Conservation (phyloP, 2,888 invertebrate species). For the Orthonychiurus folsomi region DNA sequence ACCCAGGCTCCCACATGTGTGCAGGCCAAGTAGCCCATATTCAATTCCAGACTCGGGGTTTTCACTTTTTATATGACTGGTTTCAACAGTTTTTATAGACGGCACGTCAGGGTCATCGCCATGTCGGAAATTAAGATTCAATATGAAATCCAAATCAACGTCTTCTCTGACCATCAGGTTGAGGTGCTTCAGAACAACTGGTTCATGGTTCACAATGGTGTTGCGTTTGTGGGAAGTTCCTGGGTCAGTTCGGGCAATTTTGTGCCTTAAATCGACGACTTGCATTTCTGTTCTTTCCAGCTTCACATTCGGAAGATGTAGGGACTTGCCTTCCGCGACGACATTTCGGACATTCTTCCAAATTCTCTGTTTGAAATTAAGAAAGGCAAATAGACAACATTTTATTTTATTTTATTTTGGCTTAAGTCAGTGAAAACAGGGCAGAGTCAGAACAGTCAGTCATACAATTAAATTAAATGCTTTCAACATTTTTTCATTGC, state of each 20-base stretch:
- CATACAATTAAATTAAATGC: too few species aligned
- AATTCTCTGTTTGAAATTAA: not conserved
- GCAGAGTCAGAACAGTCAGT: too few species aligned
- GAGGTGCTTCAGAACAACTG: conserved; percentile 2
- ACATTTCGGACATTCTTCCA: conserved; percentile 15
- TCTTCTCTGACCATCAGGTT: conserved; percentile 24
- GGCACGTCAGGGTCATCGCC: conserved; percentile 40
- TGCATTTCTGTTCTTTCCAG: conserved; percentile 7
- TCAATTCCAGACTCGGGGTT: conserved; percentile 2
- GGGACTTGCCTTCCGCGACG: conserved; percentile 3
- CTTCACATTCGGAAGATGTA: not conserved
- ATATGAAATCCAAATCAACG: conserved; percentile 18
- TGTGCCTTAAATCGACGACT: not conserved
- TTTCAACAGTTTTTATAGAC: not conserved
- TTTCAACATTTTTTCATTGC: too few species aligned
- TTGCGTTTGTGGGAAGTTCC: too few species aligned
- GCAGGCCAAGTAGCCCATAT: conserved; percentile 57
- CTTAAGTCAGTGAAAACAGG: too few species aligned
- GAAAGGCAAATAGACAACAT: not conserved
- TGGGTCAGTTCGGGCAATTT: conserved; percentile 15
- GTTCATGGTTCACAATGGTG: conserved; percentile 6
- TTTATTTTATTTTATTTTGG: too few species aligned
- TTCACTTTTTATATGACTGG: too few species aligned
- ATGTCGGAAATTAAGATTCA: conserved; percentile 17
- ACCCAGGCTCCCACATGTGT: conserved; percentile 78